Conservation (phyloP, 2,113 vertebrate species). For the Oryzias curvinotus region DNA sequence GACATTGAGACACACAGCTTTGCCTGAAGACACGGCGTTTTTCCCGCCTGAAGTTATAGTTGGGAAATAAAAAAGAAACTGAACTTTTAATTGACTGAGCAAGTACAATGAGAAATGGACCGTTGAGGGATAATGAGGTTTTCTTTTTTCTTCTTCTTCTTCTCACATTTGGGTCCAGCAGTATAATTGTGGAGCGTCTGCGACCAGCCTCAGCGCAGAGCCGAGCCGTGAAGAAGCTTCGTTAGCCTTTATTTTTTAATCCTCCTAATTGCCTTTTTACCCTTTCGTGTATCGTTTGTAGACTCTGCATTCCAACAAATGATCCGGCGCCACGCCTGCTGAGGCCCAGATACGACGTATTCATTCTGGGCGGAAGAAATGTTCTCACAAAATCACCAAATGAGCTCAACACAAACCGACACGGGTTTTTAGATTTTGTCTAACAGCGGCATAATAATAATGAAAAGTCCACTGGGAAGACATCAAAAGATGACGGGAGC, state of each 20-base stretch:
- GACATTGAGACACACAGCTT: not conserved
- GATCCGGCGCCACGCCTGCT: conserved; percentile 50
- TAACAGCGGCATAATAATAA: too few relatives aligned
- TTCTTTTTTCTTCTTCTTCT: conserved; percentile 24
- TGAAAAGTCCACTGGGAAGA: too few relatives aligned
- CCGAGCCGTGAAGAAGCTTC: conserved; percentile 38
- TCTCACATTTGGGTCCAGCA: conserved; percentile 33
- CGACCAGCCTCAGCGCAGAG: conserved; percentile 55
- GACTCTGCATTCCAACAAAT: conserved; percentile 65
- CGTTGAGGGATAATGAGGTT: conserved; percentile 47
- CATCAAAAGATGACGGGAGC: too few relatives aligned
- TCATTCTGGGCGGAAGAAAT: conserved; percentile 53
- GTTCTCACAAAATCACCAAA: not conserved
- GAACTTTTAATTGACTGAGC: not conserved
- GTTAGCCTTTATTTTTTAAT: conserved; percentile 72
- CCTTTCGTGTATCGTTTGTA: conserved; percentile 70
- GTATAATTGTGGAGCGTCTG: conserved; percentile 56
- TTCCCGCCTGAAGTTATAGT: conserved; percentile 30
- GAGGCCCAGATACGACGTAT: conserved; percentile 70
- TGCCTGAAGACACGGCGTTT: not conserved
- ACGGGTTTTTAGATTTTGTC: too few relatives aligned
- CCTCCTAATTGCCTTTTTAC: conserved; percentile 71
- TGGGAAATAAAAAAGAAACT: conserved; percentile 18
- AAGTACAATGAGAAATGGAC: conserved; percentile 31
- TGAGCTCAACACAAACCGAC: too few relatives aligned